These are phyloP conservation scores for Propithecus perrieri DNA, from an alignment of 2,797 vertebrate genomes.

Conservation along the genomic window DNA sequence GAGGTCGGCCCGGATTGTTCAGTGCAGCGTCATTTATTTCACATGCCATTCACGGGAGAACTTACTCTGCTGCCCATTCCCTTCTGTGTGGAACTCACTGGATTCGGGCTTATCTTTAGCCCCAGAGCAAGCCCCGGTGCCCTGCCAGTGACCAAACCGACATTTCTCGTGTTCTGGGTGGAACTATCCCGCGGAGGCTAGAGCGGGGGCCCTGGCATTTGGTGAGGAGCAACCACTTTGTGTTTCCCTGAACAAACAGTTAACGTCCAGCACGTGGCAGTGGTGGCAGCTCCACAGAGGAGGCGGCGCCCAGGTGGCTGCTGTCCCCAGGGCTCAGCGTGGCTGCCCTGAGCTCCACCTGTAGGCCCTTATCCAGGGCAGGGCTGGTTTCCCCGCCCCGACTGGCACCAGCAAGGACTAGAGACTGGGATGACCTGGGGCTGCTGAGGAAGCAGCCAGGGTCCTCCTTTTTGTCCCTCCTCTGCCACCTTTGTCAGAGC, in stretches of 20 bases:
- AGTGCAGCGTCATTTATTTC: neutral
- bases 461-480: neutral
- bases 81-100: neutral
- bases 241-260: neutral
- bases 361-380: neutral
- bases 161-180: neutral
- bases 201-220: neutral
- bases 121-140: neutral
- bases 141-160: neutral
- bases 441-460: neutral
- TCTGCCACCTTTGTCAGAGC: neutral
- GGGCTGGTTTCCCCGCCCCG: neutral
- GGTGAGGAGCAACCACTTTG: neutral
- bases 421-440: neutral
- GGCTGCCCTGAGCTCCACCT: neutral
- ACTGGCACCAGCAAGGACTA: too few species aligned
- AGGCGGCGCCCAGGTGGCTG: neutral
- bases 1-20: neutral
- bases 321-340: neutral
- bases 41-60: fast-evolving
- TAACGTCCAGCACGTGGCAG: neutral
- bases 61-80: neutral
- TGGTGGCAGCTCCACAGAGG: neutral
- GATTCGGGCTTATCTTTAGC: neutral
- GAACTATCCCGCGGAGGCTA: neutral